phyloP scores from a whole-genome alignment of 2,113 vertebrate genomes.

The Channa maculata region DNA sequence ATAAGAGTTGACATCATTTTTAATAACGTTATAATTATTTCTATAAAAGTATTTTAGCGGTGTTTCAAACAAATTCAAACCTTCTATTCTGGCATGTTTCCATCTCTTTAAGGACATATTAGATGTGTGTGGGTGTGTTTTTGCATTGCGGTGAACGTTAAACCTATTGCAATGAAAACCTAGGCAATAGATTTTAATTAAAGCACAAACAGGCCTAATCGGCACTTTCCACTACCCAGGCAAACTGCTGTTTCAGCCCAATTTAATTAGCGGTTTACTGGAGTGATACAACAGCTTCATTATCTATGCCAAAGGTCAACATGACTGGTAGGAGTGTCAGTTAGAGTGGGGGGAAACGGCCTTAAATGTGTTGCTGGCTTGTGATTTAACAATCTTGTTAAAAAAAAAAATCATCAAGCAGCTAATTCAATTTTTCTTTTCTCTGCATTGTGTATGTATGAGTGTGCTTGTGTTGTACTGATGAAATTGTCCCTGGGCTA shows the following conservation, averaged over 20 bases:
- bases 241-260: conserved; percentile 80
- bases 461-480: conserved; percentile 33
- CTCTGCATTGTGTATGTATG: conserved; percentile 12
- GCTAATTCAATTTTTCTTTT: conserved; percentile 67
- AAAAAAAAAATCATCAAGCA: conserved; percentile 30
- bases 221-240: conserved; percentile 69
- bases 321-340: conserved; percentile 57
- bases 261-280: conserved; percentile 81
- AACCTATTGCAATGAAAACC: conserved; percentile 49
- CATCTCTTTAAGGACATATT: conserved; percentile 30
- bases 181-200: conserved; percentile 78
- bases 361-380: conserved; percentile 62
- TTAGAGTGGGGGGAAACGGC: conserved; percentile 34
- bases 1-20: too few species aligned
- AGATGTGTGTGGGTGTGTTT: conserved; percentile 2
- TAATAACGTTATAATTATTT: too few species aligned
- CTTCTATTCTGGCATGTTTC: background rate
- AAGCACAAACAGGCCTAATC: conserved; percentile 78
- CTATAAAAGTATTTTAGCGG: too few species aligned
- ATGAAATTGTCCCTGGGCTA: conserved; percentile 56
- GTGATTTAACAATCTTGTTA: conserved; percentile 64
- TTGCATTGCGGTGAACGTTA: conserved; percentile 6
- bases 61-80: too few species aligned
- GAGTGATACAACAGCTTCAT: conserved; percentile 80
- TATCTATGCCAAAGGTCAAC: conserved; percentile 80